Percentiles rank a stretch among this genome's conserved stretches.
These are phyloP conservation scores for Pangasius sanitwongsei DNA, from an alignment of 2,797 vertebrate genomes.

Conservation along the genomic window DNA sequence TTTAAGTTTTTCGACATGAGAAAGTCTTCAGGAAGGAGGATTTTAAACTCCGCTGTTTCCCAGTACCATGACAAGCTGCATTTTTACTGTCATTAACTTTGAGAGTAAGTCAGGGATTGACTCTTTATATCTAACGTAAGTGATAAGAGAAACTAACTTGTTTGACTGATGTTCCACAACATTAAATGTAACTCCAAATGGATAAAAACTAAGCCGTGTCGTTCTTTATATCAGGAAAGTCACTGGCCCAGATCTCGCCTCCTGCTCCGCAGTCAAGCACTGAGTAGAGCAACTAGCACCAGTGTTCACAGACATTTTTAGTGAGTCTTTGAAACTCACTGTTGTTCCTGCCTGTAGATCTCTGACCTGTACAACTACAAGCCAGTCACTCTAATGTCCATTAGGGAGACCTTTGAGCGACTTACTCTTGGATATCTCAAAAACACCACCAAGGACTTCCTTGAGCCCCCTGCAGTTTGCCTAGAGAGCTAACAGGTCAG, in stretches of 20 bases:
- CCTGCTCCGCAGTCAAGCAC: neutral
- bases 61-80: neutral
- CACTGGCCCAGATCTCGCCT: neutral
- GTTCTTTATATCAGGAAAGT: neutral
- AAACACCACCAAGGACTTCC: neutral
- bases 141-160: neutral
- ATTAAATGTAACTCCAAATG: neutral
- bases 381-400: neutral
- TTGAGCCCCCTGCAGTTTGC: neutral
- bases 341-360: neutral
- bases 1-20: neutral
- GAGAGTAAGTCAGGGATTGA: neutral
- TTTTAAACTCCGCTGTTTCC: neutral
- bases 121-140: neutral
- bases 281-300: neutral
- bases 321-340: neutral
- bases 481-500: neutral
- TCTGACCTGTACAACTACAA: neutral
- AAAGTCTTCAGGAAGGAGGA: neutral
- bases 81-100: neutral
- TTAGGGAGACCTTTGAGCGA: neutral
- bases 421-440: neutral
- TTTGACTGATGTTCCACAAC: neutral
- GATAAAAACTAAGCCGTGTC: neutral
- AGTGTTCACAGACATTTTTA: neutral